These are phyloP conservation scores for Caenorhabditis sp. DNA, from an alignment of 2,888 invertebrate species.

Conservation along the genomic window DNA sequence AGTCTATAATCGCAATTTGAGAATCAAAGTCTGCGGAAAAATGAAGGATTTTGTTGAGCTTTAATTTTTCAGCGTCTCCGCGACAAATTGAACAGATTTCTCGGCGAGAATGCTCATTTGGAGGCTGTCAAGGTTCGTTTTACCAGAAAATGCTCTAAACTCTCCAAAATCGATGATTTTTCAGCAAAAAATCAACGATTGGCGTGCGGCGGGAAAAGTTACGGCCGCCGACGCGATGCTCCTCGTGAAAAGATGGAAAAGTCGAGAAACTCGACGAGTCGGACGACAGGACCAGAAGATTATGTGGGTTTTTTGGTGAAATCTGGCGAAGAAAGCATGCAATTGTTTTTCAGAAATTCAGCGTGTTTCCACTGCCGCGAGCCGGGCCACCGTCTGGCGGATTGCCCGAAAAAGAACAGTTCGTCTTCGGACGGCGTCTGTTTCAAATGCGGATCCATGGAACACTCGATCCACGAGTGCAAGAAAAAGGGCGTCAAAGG, in stretches of 20 bases:
- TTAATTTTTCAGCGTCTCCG: conserved; percentile 36
- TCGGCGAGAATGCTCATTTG: conserved; percentile 41
- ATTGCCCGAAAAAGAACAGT: conserved; percentile 84
- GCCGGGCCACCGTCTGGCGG: conserved; percentile 87
- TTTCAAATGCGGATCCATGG: conserved; percentile 91
- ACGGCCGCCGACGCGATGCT: conserved; percentile 49
- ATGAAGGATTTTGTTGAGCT: neutral
- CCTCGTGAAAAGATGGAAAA: conserved; percentile 66
- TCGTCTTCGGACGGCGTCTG: conserved; percentile 84
- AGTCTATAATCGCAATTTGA: conserved; percentile 53
- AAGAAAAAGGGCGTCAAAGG: conserved; percentile 67
- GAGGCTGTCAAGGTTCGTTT: conserved; percentile 38
- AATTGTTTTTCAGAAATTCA: conserved; percentile 26
- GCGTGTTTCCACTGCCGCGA: conserved; percentile 87
- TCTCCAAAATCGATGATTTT: neutral
- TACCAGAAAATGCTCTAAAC: neutral
- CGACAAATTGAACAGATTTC: conserved; percentile 17
- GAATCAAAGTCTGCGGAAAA: conserved; percentile 20
- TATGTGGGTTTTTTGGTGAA: conserved; percentile 46
- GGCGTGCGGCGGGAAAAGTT: conserved; percentile 35
- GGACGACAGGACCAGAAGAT: conserved; percentile 61
- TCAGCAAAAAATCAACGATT: conserved; percentile 33
- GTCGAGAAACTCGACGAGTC: conserved; percentile 63
- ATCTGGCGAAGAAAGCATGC: neutral
- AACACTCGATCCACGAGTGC: conserved; percentile 84